phyloP scores from a whole-genome alignment of 2,888 invertebrate species.

The Scaptomyza cyrtandrae region DNA sequence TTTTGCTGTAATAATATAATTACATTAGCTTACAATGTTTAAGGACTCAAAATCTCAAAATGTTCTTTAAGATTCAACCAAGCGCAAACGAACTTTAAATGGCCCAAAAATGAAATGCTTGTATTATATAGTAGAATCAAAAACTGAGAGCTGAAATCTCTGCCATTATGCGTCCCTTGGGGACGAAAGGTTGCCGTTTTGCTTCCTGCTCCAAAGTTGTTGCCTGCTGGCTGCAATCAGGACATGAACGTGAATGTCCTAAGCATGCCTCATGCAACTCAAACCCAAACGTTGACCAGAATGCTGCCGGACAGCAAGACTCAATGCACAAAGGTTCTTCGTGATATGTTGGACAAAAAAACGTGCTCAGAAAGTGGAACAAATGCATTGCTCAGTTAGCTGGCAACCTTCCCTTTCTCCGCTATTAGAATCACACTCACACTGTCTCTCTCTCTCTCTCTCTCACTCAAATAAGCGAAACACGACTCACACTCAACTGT shows the following conservation, averaged over 20 bases:
- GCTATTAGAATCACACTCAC: not conserved
- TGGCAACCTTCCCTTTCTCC: conserved; percentile 1
- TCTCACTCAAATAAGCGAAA: conserved; percentile 1
- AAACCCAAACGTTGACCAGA: conserved; percentile 53
- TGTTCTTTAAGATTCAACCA: not conserved
- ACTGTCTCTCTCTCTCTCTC: not conserved
- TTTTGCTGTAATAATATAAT: too few relatives aligned
- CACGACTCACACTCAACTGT: conserved; percentile 13
- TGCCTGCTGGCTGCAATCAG: conserved; percentile 24
- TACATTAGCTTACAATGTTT: not conserved
- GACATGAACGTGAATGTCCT: conserved; percentile 35
- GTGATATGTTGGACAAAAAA: conserved; percentile 42
- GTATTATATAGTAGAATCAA: conserved; percentile 1
- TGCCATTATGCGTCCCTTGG: conserved; percentile 66
- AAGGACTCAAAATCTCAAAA: not conserved
- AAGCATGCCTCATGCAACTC: conserved; percentile 58
- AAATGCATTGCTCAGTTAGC: conserved; percentile 52
- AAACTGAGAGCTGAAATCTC: conserved; percentile 57
- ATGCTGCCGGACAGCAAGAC: conserved; percentile 50
- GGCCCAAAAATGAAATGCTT: conserved; percentile 2
- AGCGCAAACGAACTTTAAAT: conserved; percentile 15
- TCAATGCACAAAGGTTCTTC: conserved; percentile 63
- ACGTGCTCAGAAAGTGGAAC: conserved; percentile 70
- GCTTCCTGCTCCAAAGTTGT: conserved; percentile 47
- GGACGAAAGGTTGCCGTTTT: conserved; percentile 44